Evolutionary conservation across 1,140 invertebrate genomes (phyloP).

Genomic region (Trachymyrmex septentrionalis): DNA sequence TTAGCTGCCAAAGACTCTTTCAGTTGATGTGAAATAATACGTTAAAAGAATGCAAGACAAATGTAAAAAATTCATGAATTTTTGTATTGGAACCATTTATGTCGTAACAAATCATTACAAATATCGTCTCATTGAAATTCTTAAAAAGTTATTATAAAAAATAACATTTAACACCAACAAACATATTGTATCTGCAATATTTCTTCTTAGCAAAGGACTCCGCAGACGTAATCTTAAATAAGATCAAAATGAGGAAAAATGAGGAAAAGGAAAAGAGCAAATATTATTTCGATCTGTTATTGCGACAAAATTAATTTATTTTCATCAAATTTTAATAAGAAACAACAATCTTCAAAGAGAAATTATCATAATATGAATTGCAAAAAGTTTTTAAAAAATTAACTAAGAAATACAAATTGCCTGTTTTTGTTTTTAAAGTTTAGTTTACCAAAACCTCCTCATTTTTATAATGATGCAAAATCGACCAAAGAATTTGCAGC

Average conservation of each 20-base stretch:
- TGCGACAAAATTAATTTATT: not conserved
- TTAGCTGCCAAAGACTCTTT: not conserved
- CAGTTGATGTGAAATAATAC: not conserved
- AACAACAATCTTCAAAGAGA: not conserved
- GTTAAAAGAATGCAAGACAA: not conserved
- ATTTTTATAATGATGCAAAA: not conserved
- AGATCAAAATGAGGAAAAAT: not conserved
- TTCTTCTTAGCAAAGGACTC: not conserved
- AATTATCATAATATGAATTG: slow-evolving; percentile 52
- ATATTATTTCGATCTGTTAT: not conserved
- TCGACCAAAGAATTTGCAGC: not conserved
- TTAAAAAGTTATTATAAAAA: slow-evolving; percentile 1
- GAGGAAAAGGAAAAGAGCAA: not conserved
- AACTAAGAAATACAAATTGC: not conserved
- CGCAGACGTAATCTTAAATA: slow-evolving; percentile 14
- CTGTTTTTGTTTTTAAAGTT: not conserved
- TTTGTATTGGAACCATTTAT: not conserved
- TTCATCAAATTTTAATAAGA: slow-evolving; percentile 11
- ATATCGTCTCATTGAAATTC: not conserved
- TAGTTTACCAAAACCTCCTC: not conserved
- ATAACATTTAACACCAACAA: not conserved
- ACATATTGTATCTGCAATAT: slow-evolving; percentile 6
- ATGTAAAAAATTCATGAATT: slow-evolving; percentile 11
- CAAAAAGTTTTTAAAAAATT: not conserved
- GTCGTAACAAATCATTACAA: not conserved